Percentiles rank a stretch among this genome's conserved stretches.
phyloP scores from a whole-genome alignment of 2,797 vertebrate genomes.

The Forpus xanthops region DNA sequence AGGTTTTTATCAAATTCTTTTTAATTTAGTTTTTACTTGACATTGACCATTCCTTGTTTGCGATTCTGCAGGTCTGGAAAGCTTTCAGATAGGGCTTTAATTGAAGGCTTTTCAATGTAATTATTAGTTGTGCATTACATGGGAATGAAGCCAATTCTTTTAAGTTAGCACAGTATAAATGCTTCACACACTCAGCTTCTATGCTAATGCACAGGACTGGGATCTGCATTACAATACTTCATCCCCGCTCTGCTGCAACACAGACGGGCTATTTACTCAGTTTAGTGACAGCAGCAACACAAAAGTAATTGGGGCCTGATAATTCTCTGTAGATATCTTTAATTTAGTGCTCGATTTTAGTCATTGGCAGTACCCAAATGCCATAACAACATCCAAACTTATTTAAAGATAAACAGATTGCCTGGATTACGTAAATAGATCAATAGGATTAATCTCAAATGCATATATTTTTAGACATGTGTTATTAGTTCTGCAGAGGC shows the following conservation, averaged over 20 bases:
- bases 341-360: slow-evolving; percentile 23
- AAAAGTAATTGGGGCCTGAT: neutral
- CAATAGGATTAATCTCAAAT: neutral
- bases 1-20: slow-evolving; percentile 15
- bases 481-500: neutral
- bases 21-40: slow-evolving; percentile 7
- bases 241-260: neutral
- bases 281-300: neutral
- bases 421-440: neutral
- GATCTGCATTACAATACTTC: neutral
- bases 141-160: neutral
- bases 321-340: neutral
- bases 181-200: neutral
- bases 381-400: neutral
- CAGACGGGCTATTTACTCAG: neutral
- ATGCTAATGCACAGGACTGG: neutral
- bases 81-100: slow-evolving; percentile 20
- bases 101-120: slow-evolving; percentile 23
- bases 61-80: neutral
- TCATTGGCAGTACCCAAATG: neutral
- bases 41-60: neutral
- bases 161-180: neutral
- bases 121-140: slow-evolving; percentile 23
- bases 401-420: slow-evolving; percentile 7
- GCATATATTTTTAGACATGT: neutral